Percentiles rank a stretch among this genome's conserved stretches.
These are phyloP conservation scores for Urechis unicinctus DNA, from an alignment of 2,888 invertebrate genomes.

Conservation along the genomic window DNA sequence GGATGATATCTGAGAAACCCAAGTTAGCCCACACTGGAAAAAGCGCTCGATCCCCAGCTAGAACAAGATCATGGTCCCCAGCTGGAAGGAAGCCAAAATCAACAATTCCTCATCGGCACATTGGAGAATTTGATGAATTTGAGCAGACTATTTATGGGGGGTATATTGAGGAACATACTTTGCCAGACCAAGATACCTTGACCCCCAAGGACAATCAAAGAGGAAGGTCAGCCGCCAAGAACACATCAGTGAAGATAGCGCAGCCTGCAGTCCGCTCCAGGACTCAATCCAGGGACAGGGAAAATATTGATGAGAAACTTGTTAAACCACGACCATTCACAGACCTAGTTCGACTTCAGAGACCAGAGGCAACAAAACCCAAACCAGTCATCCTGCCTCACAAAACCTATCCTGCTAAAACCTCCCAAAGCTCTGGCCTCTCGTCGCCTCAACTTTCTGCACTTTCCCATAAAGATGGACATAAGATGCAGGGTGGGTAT, in stretches of 20 bases:
- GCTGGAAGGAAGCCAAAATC: neutral
- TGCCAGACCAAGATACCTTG: neutral
- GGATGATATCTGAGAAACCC: neutral
- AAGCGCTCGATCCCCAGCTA: neutral
- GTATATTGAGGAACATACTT: no score
- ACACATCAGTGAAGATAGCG: neutral
- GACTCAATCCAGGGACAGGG: no score
- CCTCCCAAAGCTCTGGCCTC: no score
- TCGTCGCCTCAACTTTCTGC: no score
- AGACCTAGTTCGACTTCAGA: slow-evolving; percentile 37
- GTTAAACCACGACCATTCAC: slow-evolving; percentile 30
- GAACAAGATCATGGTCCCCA: neutral
- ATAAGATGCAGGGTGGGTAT: no score
- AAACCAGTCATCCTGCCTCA: neutral
- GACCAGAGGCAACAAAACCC: slow-evolving; percentile 35
- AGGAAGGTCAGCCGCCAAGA: neutral
- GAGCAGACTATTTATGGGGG: no score
- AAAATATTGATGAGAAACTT: no score
- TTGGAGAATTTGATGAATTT: no score
- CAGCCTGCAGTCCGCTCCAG: neutral
- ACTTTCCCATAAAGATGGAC: no score
- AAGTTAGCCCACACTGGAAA: neutral
- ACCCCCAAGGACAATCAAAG: no score
- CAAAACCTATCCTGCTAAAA: slow-evolving; percentile 5
- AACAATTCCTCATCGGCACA: no score